A percentile compares a stretch with the other conserved stretches of the same genome.
These are phyloP conservation scores for Hemitrygon akajei DNA, from an alignment of 2,797 vertebrate genomes.

Conservation along the genomic window DNA sequence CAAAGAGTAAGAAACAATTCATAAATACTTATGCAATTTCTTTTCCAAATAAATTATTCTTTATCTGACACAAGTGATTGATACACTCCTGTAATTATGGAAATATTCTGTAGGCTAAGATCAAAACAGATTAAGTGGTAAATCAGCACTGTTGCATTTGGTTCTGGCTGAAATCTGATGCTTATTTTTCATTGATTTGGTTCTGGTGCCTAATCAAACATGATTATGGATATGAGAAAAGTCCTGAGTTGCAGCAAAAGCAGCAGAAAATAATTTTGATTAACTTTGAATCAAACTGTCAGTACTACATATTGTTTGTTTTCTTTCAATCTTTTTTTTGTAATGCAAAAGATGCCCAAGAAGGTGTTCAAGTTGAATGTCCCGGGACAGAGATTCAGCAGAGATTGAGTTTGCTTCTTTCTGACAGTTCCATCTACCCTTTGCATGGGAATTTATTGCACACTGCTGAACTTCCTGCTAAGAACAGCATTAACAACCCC, in stretches of 20 bases:
- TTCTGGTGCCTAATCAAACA: background rate
- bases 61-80: background rate
- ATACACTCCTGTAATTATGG: slow-evolving; percentile 1
- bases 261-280: background rate
- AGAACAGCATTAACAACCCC: background rate
- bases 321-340: background rate
- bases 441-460: background rate
- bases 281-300: background rate
- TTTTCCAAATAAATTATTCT: background rate
- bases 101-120: background rate
- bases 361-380: background rate
- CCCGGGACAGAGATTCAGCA: background rate
- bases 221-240: background rate
- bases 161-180: background rate
- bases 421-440: background rate
- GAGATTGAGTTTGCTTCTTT: background rate
- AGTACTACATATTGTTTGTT: too few relatives aligned
- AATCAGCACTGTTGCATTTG: slow-evolving; percentile 13
- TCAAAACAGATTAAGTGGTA: background rate
- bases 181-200: slow-evolving; percentile 24
- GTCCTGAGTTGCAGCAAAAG: background rate
- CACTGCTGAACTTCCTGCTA: background rate
- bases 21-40: background rate
- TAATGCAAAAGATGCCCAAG: background rate
- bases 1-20: slow-evolving; percentile 17